Percentiles rank a stretch among this genome's conserved stretches.
phyloP scores from a whole-genome alignment of 2,113 vertebrate genomes.

The Limnothrissa miodon region DNA sequence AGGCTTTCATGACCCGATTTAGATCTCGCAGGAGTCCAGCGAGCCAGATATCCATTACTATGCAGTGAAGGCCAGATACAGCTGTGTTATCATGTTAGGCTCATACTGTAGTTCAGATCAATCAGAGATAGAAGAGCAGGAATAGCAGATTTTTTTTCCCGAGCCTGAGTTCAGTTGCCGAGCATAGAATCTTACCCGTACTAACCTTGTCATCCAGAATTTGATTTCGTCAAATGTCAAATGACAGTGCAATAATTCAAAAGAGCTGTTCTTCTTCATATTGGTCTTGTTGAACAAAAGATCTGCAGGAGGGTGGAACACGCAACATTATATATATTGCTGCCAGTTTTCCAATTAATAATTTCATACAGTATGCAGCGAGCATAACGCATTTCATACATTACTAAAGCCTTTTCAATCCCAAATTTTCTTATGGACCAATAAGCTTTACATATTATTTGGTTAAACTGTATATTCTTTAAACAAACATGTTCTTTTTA shows the following conservation, averaged over 20 bases:
- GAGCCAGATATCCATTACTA: background rate
- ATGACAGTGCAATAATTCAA: background rate
- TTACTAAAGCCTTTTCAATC: background rate
- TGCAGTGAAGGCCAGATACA: background rate
- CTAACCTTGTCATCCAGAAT: background rate
- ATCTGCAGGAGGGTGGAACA: background rate
- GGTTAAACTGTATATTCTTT: background rate
- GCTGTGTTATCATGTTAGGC: background rate
- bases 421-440: background rate
- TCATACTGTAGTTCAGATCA: background rate
- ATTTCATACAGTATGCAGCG: background rate
- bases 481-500: background rate
- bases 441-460: background rate
- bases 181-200: background rate
- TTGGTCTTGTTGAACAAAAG: background rate
- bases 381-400: background rate
- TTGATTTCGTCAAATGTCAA: background rate
- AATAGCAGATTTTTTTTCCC: too few species aligned
- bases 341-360: background rate
- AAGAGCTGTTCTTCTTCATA: background rate
- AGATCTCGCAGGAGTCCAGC: background rate
- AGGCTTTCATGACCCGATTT: background rate
- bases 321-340: background rate
- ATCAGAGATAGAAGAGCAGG: background rate
- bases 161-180: background rate